Percentiles rank a stretch among this genome's conserved stretches.
These are phyloP conservation scores for Scophthalmus maximus DNA, from an alignment of 2,113 vertebrate genomes.

Conservation along the genomic window DNA sequence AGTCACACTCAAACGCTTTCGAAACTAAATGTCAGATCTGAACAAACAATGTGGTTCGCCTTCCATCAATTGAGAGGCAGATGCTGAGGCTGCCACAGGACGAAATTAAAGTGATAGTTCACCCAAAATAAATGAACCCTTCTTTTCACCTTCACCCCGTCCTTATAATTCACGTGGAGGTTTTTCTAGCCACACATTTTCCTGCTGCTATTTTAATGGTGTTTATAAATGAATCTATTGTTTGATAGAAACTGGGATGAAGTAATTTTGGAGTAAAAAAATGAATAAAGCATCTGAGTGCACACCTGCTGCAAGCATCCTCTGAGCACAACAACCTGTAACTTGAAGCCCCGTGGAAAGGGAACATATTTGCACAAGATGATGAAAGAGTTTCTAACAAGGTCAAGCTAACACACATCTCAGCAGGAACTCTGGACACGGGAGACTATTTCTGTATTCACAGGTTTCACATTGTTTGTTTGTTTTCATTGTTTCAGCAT, in stretches of 20 bases:
- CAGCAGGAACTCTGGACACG: constrained; percentile 32
- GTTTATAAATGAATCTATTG: constrained; percentile 31
- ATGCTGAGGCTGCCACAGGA: constrained; percentile 69
- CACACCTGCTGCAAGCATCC: constrained; percentile 40
- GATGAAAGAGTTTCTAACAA: constrained; percentile 57
- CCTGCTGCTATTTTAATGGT: constrained; percentile 8
- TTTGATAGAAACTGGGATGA: constrained; percentile 13
- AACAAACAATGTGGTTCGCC: constrained; percentile 71
- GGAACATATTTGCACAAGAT: constrained; percentile 42
- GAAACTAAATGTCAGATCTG: constrained; percentile 77
- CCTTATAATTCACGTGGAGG: constrained; percentile 45
- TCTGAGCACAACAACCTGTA: constrained; percentile 37
- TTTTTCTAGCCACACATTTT: constrained; percentile 3
- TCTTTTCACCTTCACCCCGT: constrained; percentile 46
- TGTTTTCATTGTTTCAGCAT: constrained; percentile 7
- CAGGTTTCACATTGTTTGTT: neutral
- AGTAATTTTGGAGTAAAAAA: constrained; percentile 5
- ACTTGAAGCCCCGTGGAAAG: constrained; percentile 31
- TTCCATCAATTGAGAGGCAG: constrained; percentile 77
- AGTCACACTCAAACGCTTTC: constrained; percentile 73
- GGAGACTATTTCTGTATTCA: constrained; percentile 14
- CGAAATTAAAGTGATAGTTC: constrained; percentile 69
- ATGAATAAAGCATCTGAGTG: constrained; percentile 8
- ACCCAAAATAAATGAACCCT: constrained; percentile 59
- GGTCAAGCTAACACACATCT: constrained; percentile 42